phyloP scores from a whole-genome alignment of 2,797 vertebrate genomes.

The Florisuga fusca region DNA sequence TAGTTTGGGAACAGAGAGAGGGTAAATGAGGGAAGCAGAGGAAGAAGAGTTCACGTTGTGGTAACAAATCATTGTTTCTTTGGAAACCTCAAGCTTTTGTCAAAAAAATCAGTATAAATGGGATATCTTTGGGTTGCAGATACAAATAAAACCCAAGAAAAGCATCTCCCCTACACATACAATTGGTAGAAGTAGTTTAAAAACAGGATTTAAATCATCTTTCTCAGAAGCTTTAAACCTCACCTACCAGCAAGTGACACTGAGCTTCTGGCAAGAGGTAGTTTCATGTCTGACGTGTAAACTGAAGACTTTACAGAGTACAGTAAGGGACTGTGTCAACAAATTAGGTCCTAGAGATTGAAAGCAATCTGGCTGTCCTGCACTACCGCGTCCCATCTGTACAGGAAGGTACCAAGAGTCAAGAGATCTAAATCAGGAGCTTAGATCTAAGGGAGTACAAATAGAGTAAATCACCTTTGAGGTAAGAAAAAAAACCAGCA shows the following conservation, averaged over 20 bases:
- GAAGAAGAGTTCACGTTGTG: background rate
- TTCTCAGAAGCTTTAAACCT: slow-evolving; percentile 1
- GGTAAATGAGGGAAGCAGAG: background rate
- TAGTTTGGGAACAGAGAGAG: background rate
- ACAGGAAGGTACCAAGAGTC: background rate
- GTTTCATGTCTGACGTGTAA: background rate
- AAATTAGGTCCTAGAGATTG: background rate
- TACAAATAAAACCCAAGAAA: background rate
- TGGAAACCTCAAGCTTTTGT: background rate
- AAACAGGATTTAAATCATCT: background rate
- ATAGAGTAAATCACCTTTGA: background rate
- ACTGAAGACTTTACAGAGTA: background rate
- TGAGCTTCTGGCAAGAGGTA: background rate
- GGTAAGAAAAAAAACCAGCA: background rate
- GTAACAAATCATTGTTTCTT: background rate
- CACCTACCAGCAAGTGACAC: background rate
- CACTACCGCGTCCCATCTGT: background rate
- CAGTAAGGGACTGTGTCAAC: background rate
- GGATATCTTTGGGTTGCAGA: background rate
- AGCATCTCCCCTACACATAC: background rate
- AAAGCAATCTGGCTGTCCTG: background rate
- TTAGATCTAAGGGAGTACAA: background rate
- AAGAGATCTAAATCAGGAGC: background rate
- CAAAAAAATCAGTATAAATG: background rate
- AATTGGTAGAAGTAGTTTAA: background rate